Base-by-base conservation (phyloP, 2,888 invertebrate genomes). In the Chaetogeoica ovagalla region DNA sequence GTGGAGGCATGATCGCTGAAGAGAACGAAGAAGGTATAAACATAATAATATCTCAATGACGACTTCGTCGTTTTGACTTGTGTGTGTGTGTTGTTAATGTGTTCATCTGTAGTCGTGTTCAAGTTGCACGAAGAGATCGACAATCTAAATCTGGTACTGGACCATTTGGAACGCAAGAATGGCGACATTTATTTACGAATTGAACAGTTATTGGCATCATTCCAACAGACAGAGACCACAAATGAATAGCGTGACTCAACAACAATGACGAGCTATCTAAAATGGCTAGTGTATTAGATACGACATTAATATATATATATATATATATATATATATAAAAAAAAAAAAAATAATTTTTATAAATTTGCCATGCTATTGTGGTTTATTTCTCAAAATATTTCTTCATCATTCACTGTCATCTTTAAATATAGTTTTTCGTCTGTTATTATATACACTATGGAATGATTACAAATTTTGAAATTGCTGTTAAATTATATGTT, bases 101-200 rank as follows among this genome's bases (percentile, higher is more conserved):
- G 4, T 59, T 43, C 11, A 13, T 9, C 13, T 1, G 7, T 59
- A 15, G 1, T 37, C 62, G 79, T 71, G 0, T 23, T 79, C 55
- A 71, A 43, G 21, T 37, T 79, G 17, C 70, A 79, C 6, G 79
- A 71, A 30, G 79, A 79, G 15, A 79, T 79, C 9, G 79, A 79
- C 23, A 79, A 79, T 30, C 39, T 79, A 19, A 79, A 79, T 30
- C 17, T 79, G 57, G 79, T 79, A 9, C 62, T 79, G 2, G 79
- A 79, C 17, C 71, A 79, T 43, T 71, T 79, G 71, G 79, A 79
- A 17, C 79, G 79, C 37, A 79, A 71, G n/a, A 79, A 79, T 7
- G 70, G 60, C 0, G 79, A 79, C 55, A 79, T 79, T 23, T 79
- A 79, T 60, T 63, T 63, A 0, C 39, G 71, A 5, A 71, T 79